phyloP scores from a whole-genome alignment of 2,888 invertebrate genomes.

The Leptinotarsa juncta region DNA sequence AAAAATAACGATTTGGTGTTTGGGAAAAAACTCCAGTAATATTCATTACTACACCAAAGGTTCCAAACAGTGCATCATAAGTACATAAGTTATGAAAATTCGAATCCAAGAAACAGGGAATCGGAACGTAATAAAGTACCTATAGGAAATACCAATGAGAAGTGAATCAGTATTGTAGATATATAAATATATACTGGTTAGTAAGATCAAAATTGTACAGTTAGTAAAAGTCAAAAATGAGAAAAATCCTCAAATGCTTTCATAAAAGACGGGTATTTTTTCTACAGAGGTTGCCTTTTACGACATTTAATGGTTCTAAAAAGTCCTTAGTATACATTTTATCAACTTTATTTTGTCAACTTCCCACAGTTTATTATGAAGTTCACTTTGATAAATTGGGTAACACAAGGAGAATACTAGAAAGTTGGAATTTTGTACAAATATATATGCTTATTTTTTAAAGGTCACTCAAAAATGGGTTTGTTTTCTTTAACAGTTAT shows the following conservation, averaged over 20 bases:
- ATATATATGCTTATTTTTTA: conserved; percentile 11
- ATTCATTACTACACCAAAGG: too few relatives aligned
- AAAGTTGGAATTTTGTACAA: conserved; percentile 17
- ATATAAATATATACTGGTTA: not conserved
- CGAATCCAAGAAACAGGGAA: too few relatives aligned
- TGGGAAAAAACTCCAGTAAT: too few relatives aligned
- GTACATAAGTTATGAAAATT: too few relatives aligned
- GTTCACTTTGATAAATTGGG: not conserved
- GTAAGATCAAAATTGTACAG: conserved; percentile 15
- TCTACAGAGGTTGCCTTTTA: not conserved
- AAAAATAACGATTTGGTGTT: too few relatives aligned
- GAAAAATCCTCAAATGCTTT: not conserved
- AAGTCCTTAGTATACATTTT: not conserved
- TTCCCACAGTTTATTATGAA: not conserved
- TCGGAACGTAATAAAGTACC: too few relatives aligned
- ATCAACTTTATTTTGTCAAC: not conserved
- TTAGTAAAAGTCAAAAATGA: not conserved
- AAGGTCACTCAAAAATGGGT: not conserved
- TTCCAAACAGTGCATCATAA: too few relatives aligned
- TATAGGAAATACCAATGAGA: not conserved
- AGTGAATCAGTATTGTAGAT: not conserved
- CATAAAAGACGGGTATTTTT: conserved; percentile 9
- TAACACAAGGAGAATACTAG: not conserved
- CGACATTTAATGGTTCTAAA: not conserved
- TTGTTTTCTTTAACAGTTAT: conserved; percentile 1